A percentile compares a stretch with the other conserved stretches of the same genome.
Conservation (phyloP, 1,140 invertebrate species). For the Lasioglossum albipes region DNA sequence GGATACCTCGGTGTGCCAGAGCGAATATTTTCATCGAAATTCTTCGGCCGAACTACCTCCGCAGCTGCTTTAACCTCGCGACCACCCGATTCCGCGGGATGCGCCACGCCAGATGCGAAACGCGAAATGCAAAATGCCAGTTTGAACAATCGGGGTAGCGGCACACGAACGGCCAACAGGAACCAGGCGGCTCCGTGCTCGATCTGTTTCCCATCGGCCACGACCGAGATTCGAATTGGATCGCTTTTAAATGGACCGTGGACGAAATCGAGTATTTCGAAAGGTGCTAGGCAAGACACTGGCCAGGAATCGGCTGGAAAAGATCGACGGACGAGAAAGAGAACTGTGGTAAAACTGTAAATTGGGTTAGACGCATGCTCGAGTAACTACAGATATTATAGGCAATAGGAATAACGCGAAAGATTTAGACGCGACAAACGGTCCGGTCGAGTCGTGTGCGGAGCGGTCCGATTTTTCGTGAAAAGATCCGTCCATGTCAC, state of each 20-base stretch:
- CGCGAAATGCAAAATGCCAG: no score
- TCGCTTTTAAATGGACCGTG: no score
- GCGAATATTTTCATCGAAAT: constrained; percentile 55
- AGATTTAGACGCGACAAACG: neutral
- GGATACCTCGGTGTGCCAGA: constrained; percentile 33
- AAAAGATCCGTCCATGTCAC: constrained; percentile 48
- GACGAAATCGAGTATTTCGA: neutral
- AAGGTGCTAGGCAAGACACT: neutral
- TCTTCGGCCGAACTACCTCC: constrained; percentile 37
- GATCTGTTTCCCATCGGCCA: neutral
- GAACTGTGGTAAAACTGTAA: no score
- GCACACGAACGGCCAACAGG: neutral
- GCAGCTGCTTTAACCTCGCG: no score
- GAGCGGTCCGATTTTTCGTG: constrained; percentile 23
- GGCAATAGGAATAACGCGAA: neutral
- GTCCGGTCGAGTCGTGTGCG: no score
- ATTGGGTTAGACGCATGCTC: no score
- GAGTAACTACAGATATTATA: no score
- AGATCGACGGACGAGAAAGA: neutral
- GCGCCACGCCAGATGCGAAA: no score
- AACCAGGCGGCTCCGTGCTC: neutral
- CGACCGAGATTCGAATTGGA: no score
- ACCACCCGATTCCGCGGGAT: neutral
- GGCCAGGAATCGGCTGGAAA: neutral
- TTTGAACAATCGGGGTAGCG: no score